A percentile compares a stretch with the other conserved stretches of the same genome.
Evolutionary conservation across 2,888 invertebrate genomes (phyloP).

Genomic region (Lomographa bimaculata): DNA sequence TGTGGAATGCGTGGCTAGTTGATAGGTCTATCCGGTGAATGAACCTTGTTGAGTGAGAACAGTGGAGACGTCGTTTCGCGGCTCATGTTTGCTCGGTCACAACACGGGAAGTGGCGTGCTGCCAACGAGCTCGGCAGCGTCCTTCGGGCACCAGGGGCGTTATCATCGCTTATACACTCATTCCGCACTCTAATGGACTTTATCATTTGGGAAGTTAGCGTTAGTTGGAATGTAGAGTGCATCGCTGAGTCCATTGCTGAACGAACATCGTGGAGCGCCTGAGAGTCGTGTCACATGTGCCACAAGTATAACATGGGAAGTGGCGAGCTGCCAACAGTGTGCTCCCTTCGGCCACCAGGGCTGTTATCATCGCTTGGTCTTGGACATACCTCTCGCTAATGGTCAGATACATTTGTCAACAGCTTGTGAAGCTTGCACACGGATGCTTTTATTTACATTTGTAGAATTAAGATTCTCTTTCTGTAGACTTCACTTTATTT

Average conservation of each 20-base stretch:
- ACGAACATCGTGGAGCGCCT: slow-evolving; percentile 1
- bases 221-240: slow-evolving; percentile 9
- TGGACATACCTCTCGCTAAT: slow-evolving; percentile 6
- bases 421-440: slow-evolving; percentile 5
- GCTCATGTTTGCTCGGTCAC: slow-evolving; percentile 28
- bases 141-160: slow-evolving; percentile 44
- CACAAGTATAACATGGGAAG: slow-evolving; percentile 2
- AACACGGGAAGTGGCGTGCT: slow-evolving; percentile 57
- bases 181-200: slow-evolving; percentile 45
- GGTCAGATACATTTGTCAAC: slow-evolving; percentile 22
- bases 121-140: slow-evolving; percentile 55
- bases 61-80: slow-evolving; percentile 26
- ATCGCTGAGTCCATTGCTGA: slow-evolving; percentile 6
- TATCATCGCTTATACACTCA: slow-evolving; percentile 48
- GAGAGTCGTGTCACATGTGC: neutral
- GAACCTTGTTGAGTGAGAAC: slow-evolving; percentile 42
- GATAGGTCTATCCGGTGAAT: slow-evolving; percentile 44
- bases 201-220: slow-evolving; percentile 30
- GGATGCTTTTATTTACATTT: slow-evolving; percentile 14
- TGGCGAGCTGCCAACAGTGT: slow-evolving; percentile 10
- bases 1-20: slow-evolving; percentile 31
- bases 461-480: too few relatives aligned
- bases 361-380: slow-evolving; percentile 9
- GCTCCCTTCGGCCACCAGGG: slow-evolving; percentile 12
- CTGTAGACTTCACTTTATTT: neutral